A percentile compares a stretch with the other conserved stretches of the same genome.
Conservation (phyloP, 2,113 vertebrate genomes). For the Cottus gobio region DNA sequence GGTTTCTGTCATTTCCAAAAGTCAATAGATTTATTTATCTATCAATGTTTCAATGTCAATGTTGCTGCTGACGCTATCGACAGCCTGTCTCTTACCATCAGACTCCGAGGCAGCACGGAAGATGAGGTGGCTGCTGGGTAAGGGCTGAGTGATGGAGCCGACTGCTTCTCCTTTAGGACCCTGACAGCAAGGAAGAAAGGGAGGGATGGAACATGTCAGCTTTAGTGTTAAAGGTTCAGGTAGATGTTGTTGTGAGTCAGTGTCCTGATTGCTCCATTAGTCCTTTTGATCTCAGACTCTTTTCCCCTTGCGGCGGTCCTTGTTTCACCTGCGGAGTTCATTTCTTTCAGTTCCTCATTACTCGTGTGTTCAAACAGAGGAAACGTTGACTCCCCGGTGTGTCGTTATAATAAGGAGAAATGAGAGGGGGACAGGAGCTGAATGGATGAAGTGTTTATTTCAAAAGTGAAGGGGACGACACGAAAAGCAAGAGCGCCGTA, state of each 20-base stretch:
- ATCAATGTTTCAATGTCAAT: not conserved
- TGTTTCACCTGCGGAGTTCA: not conserved
- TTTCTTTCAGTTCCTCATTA: not conserved
- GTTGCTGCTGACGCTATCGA: not conserved
- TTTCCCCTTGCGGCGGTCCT: not conserved
- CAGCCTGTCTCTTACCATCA: slow-evolving; percentile 88
- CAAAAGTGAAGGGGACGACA: slow-evolving; percentile 6
- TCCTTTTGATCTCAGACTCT: not conserved
- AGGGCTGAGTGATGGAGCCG: slow-evolving; percentile 97
- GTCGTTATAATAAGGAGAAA: slow-evolving; percentile 28
- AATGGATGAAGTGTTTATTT: slow-evolving; percentile 42
- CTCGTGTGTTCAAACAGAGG: slow-evolving; percentile 17
- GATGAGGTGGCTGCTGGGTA: slow-evolving; percentile 98
- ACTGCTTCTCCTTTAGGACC: slow-evolving; percentile 98
- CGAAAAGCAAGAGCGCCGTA: not conserved
- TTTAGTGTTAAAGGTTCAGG: not conserved
- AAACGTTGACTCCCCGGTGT: not conserved
- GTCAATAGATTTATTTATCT: not conserved
- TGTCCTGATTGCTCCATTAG: not conserved
- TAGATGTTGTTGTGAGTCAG: not conserved
- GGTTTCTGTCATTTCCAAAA: not conserved
- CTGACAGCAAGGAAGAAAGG: slow-evolving; percentile 73
- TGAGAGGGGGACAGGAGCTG: not conserved
- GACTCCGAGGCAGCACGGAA: slow-evolving; percentile 97
- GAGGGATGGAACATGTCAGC: not conserved